These are phyloP conservation scores for Hermaeophaga mercurialis DNA, from an alignment of 2,888 invertebrate species.

Conservation along the genomic window DNA sequence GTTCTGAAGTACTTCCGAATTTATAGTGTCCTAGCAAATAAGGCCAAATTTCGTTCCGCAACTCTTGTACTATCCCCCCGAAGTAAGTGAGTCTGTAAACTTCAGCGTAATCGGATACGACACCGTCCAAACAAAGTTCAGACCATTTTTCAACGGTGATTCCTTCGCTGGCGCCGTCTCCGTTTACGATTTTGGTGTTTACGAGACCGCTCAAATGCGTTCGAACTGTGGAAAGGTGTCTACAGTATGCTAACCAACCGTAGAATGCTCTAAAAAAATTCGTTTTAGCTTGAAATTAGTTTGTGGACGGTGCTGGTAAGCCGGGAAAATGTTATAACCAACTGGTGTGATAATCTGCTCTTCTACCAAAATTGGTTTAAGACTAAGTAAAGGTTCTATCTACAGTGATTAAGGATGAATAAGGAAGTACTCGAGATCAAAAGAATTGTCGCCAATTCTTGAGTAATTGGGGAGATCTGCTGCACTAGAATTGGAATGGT, in stretches of 20 bases:
- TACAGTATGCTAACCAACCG: conserved; percentile 94
- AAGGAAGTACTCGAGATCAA: too few relatives aligned
- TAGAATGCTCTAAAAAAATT: conserved; percentile 75
- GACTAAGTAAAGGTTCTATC: too few relatives aligned
- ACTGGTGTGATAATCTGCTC: too few relatives aligned
- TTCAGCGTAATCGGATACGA: conserved; percentile 69
- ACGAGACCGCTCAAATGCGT: conserved; percentile 91
- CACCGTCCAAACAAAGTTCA: conserved; percentile 68
- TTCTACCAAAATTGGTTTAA: too few relatives aligned
- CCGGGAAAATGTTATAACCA: too few relatives aligned
- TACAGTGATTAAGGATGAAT: too few relatives aligned
- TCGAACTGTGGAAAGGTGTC: conserved; percentile 89
- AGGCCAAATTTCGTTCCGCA: conserved; percentile 84
- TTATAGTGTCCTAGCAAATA: conserved; percentile 85
- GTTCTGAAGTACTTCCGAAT: conserved; percentile 73
- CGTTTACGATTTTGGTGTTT: conserved; percentile 71
- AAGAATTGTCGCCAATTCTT: too few relatives aligned
- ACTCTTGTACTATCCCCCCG: conserved; percentile 82
- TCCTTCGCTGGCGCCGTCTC: conserved; percentile 65
- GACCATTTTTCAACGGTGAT: conserved; percentile 80
- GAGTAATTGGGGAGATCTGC: too few relatives aligned
- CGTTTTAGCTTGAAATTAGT: too few relatives aligned
- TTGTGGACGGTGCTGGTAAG: too few relatives aligned
- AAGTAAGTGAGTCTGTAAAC: conserved; percentile 85
- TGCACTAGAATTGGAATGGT: too few relatives aligned